phyloP scores from a whole-genome alignment of 2,888 invertebrate species.

The Coenonympha arcania region DNA sequence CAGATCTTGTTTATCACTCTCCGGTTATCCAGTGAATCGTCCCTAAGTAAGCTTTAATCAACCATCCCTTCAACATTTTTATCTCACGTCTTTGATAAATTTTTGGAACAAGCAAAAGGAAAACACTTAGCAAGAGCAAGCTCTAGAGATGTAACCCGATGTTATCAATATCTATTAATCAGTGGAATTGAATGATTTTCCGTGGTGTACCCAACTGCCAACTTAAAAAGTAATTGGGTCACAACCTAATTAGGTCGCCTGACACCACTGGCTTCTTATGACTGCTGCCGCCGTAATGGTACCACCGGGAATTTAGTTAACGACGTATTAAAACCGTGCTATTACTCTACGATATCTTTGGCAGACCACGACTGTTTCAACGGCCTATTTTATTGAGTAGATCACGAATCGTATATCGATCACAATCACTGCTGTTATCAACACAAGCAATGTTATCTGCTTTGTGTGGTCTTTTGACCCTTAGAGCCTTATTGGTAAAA shows the following conservation, averaged over 20 bases:
- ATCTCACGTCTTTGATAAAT: too few species aligned
- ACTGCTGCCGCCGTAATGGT: conserved; percentile 53
- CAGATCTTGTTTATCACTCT: too few species aligned
- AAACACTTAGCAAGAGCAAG: too few species aligned
- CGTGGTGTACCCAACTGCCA: conserved; percentile 14
- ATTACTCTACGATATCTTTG: conserved; percentile 34
- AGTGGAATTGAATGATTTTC: conserved; percentile 19
- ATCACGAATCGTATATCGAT: conserved; percentile 2
- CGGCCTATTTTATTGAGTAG: conserved; percentile 16
- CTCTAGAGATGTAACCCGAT: background rate
- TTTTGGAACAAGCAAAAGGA: too few species aligned
- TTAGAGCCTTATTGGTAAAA: too few species aligned
- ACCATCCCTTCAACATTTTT: too few species aligned
- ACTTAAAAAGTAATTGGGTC: conserved; percentile 58
- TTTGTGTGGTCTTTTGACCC: too few species aligned
- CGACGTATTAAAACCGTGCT: conserved; percentile 39
- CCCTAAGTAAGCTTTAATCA: too few species aligned
- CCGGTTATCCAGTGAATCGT: too few species aligned
- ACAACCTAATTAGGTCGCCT: conserved; percentile 62
- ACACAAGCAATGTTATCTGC: too few species aligned
- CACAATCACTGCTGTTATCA: too few species aligned
- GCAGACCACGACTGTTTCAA: conserved; percentile 29
- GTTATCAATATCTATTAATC: conserved; percentile 6
- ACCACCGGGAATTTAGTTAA: conserved; percentile 56
- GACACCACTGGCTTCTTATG: conserved; percentile 54